Conservation (phyloP, 2,888 invertebrate species). For the Sphinx pinastri region DNA sequence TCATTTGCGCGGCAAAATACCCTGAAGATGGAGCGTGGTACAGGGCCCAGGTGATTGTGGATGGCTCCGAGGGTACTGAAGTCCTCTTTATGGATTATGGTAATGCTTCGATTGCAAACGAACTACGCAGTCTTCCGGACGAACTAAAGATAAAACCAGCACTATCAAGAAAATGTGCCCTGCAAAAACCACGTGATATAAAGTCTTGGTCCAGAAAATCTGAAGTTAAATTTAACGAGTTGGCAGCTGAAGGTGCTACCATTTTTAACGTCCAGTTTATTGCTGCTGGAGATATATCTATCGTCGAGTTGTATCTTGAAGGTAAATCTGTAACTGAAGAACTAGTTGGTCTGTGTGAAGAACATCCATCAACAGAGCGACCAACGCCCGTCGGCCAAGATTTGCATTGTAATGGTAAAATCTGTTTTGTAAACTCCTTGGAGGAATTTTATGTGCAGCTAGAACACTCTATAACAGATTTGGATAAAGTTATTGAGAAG, state of each 20-base stretch:
- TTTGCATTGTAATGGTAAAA: constrained; percentile 81
- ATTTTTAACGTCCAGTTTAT: constrained; percentile 88
- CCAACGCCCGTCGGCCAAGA: constrained; percentile 75
- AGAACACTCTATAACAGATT: constrained; percentile 79
- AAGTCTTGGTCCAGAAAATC: constrained; percentile 87
- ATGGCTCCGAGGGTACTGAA: constrained; percentile 82
- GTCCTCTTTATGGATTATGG: constrained; percentile 89
- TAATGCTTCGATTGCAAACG: constrained; percentile 83
- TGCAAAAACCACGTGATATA: constrained; percentile 84
- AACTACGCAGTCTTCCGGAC: constrained; percentile 84
- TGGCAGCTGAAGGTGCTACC: constrained; percentile 88
- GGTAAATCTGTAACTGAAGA: constrained; percentile 86
- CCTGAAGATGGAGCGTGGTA: constrained; percentile 87
- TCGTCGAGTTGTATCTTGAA: constrained; percentile 85
- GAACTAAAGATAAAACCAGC: constrained; percentile 84
- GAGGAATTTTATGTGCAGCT: constrained; percentile 90
- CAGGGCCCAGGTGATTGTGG: constrained; percentile 85
- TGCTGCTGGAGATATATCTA: constrained; percentile 86
- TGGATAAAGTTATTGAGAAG: constrained; percentile 85
- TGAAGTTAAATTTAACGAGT: constrained; percentile 86
- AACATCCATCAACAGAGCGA: constrained; percentile 62
- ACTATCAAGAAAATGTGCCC: constrained; percentile 85
- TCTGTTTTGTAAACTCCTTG: constrained; percentile 87
- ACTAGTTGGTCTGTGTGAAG: constrained; percentile 81
- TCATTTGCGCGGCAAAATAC: constrained; percentile 86